A percentile compares a stretch with the other conserved stretches of the same genome.
phyloP scores from a whole-genome alignment of 1,140 invertebrate genomes.

The Hesperophylax magnus region DNA sequence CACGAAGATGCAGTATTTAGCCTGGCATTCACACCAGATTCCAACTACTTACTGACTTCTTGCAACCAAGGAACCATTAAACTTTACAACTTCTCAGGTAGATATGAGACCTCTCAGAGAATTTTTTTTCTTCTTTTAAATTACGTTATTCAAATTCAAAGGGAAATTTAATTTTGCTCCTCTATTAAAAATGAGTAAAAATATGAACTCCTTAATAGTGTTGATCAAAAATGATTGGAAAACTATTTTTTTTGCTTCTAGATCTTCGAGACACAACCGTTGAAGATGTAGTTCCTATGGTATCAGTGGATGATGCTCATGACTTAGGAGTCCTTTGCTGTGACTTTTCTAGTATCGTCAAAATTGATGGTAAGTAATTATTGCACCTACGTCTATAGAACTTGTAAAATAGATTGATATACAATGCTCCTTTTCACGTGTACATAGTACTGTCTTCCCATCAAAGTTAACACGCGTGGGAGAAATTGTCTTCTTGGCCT shows the following conservation, averaged over 20 bases:
- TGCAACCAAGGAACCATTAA: conserved; percentile 78
- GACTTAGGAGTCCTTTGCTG: conserved; percentile 81
- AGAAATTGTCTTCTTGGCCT: too few relatives aligned
- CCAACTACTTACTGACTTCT: conserved; percentile 76
- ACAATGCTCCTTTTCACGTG: too few relatives aligned
- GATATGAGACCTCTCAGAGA: too few relatives aligned
- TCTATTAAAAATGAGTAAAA: too few relatives aligned
- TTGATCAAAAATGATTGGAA: too few relatives aligned
- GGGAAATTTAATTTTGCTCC: too few relatives aligned
- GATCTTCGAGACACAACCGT: conserved; percentile 66
- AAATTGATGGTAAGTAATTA: conserved; percentile 60
- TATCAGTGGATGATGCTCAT: conserved; percentile 77
- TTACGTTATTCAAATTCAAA: too few relatives aligned
- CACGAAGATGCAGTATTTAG: conserved; percentile 79
- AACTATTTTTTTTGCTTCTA: conserved; percentile 29
- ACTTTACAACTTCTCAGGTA: conserved; percentile 73
- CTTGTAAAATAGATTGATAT: too few relatives aligned
- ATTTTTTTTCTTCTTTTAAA: neutral
- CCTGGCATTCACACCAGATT: conserved; percentile 77
- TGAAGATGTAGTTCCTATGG: conserved; percentile 61
- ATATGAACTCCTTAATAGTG: too few relatives aligned
- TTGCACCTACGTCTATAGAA: too few relatives aligned
- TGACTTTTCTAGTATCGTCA: conserved; percentile 71
- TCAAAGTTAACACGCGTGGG: too few relatives aligned
- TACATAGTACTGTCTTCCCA: too few relatives aligned